These are phyloP conservation scores for Oryctes rhinoceros DNA, from an alignment of 1,140 invertebrate species.

Conservation along the genomic window DNA sequence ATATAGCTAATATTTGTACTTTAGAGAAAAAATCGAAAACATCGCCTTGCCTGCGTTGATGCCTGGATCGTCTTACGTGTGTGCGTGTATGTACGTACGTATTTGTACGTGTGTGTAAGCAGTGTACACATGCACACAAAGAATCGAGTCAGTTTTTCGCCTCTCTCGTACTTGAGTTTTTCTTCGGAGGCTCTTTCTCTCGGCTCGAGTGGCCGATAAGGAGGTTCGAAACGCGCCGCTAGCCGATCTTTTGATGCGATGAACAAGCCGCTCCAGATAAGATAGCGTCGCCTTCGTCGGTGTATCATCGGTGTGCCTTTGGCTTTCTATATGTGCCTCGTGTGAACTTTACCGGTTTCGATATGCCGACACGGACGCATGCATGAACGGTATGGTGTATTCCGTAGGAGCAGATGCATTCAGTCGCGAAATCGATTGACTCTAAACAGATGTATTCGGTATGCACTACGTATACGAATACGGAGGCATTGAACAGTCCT, in stretches of 20 bases:
- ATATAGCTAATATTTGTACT: constrained; percentile 17
- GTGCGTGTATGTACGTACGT: background rate
- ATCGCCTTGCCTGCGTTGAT: background rate
- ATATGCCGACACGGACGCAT: background rate
- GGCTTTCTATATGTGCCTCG: constrained; percentile 11
- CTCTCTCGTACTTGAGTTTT: constrained; percentile 3
- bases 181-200: background rate
- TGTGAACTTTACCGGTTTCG: constrained; percentile 20
- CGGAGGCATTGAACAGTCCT: background rate
- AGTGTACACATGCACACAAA: background rate
- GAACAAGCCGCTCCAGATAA: constrained; percentile 35
- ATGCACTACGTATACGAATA: background rate
- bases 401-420: background rate
- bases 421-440: background rate
- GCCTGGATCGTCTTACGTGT: background rate
- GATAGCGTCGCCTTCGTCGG: constrained; percentile 17
- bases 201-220: constrained; percentile 28
- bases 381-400: background rate
- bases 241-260: constrained; percentile 34
- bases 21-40: constrained; percentile 25
- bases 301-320: constrained; percentile 28
- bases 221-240: constrained; percentile 32
- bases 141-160: background rate
- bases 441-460: background rate
- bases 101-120: background rate